phyloP scores from a whole-genome alignment of 2,888 invertebrate genomes.

The Sarcophaga variegata region DNA sequence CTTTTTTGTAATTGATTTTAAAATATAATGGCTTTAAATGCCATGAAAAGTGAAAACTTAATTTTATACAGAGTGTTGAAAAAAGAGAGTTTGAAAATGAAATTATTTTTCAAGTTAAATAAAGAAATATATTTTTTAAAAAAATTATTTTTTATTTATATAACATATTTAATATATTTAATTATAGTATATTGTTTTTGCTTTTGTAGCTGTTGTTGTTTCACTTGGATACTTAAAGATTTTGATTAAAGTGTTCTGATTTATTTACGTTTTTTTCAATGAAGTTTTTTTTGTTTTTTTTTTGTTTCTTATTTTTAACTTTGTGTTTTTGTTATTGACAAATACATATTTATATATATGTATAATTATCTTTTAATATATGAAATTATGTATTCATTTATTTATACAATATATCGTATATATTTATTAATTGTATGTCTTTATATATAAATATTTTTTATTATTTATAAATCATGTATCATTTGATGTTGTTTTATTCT shows the following conservation, averaged over 20 bases:
- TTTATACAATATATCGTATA: slow-evolving; percentile 30
- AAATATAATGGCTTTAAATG: slow-evolving; percentile 3
- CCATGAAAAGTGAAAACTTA: not conserved
- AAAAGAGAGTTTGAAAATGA: not conserved
- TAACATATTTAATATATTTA: slow-evolving; percentile 25
- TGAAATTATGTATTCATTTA: slow-evolving; percentile 26
- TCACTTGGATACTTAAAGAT: slow-evolving; percentile 57
- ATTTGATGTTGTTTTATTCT: not conserved
- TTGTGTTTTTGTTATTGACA: slow-evolving; percentile 11
- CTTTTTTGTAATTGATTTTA: slow-evolving; percentile 47
- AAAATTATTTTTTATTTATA: not conserved
- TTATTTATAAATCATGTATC: slow-evolving; percentile 44
- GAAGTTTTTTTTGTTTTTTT: not conserved
- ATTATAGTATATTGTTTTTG: not conserved
- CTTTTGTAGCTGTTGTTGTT: slow-evolving; percentile 19
- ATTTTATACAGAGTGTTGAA: not conserved
- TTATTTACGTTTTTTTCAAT: slow-evolving; percentile 1
- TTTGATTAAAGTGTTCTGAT: slow-evolving; percentile 55
- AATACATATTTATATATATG: slow-evolving; percentile 15
- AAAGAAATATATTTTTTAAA: not conserved
- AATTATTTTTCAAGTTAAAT: not conserved
- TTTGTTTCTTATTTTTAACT: slow-evolving; percentile 11
- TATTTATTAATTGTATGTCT: slow-evolving; percentile 40
- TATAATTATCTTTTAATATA: slow-evolving; percentile 19
- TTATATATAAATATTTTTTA: slow-evolving; percentile 64